phyloP scores from a whole-genome alignment of 2,888 invertebrate species.

The Drosophila anceps region DNA sequence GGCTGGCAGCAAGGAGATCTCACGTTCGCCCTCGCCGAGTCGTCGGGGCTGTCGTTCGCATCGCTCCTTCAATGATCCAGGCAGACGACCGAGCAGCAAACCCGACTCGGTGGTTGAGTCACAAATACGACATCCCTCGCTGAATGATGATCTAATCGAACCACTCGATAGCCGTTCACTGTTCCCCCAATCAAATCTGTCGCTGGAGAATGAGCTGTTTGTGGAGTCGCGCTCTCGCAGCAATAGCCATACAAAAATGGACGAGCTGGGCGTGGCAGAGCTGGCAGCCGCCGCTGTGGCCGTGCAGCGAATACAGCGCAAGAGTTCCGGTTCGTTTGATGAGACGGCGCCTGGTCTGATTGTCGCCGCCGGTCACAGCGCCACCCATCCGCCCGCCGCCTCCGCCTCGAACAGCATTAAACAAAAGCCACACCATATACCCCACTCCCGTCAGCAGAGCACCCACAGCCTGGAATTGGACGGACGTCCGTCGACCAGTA shows the following conservation, averaged over 20 bases:
- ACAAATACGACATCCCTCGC: conserved; percentile 84
- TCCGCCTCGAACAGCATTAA: conserved; percentile 80
- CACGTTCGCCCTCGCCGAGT: conserved; percentile 84
- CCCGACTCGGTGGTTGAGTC: conserved; percentile 83
- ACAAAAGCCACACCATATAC: conserved; percentile 73
- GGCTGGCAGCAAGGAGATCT: conserved; percentile 80
- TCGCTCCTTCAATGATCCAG: conserved; percentile 85
- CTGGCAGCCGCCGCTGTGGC: conserved; percentile 70
- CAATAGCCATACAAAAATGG: conserved; percentile 84
- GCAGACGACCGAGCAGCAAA: conserved; percentile 80
- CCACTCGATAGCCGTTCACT: conserved; percentile 73
- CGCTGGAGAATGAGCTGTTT: conserved; percentile 85
- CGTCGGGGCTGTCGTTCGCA: conserved; percentile 85
- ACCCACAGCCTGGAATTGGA: conserved; percentile 85
- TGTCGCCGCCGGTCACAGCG: conserved; percentile 63
- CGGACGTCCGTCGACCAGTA: conserved; percentile 82
- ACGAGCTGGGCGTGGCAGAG: conserved; percentile 82
- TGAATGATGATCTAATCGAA: conserved; percentile 85
- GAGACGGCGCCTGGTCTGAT: conserved; percentile 64
- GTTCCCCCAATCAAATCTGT: conserved; percentile 82
- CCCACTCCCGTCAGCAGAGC: conserved; percentile 84
- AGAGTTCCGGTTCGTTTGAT: conserved; percentile 83
- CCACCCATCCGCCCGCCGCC: conserved; percentile 71
- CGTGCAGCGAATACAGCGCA: conserved; percentile 70
- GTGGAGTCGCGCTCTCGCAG: conserved; percentile 84